Evolutionary conservation across 2,888 invertebrate species (phyloP), one percentile per base, ranked within the genome.

Genomic region (Torymus texanus): DNA sequence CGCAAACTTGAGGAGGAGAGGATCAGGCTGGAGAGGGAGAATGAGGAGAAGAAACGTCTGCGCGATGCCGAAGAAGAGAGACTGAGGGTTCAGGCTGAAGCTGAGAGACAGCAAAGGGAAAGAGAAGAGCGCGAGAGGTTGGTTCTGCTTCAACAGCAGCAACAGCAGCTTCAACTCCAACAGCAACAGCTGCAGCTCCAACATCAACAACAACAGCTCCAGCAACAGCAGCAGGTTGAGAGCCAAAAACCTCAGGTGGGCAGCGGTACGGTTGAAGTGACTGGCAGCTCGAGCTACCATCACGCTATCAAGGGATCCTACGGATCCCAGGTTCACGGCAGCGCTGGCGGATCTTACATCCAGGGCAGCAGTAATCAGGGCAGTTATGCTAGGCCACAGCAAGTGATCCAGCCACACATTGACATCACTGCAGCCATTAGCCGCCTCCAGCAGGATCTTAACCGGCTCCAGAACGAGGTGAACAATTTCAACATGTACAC

Each of bases 381-480:
- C 61, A 24, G 56, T 8, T 10, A 2, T 12, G 16, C 58, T 24
- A 41, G 41, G 41, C 41, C 41, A 41, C 59, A 56, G 14, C 24
- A 51, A 2, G 29, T 29, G 16, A n/a, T 75, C 2, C 66, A 78
- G 13, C 80, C 70, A 0, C 66, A 79, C 16, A 67, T 82, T 1
- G 82, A 82, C 14, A 10, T 81, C 21, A 71, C 79, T 0, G 79
- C 59, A 10, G 59, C 62, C 55, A 59, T 75, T 8, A 76, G 24
- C 24, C 58, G 67, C 10, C 66, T 83, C 11, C 83, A 84, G 8
- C 74, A 81, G 8, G 80, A 83, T 12, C 29, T 84, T 1, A 66
- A 82, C 58, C 70, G 81, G 16, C 41, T 83, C 2, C 80, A 84
- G 8, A 82, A 72, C 65, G 79, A 83, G 50, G 80, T 85, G 50